Base-by-base conservation (phyloP, 2,888 invertebrate species). In the Hirtodrosophila duncani region DNA sequence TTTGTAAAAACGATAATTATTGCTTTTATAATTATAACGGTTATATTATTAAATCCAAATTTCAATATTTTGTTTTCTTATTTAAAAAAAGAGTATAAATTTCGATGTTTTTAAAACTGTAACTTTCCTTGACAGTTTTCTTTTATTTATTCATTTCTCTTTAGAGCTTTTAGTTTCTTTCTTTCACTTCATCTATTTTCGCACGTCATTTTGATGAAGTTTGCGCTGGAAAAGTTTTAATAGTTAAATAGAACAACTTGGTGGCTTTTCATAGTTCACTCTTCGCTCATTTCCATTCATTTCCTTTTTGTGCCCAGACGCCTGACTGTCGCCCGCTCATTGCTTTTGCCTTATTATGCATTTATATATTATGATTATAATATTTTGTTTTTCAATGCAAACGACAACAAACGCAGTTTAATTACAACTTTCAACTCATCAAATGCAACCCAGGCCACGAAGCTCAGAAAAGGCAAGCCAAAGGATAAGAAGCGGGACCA, bases 401-500 rank as follows among this genome's bases (percentile, higher is more conserved):
- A 71, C 63, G 74, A 74, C 77, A 80, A 81, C 78, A 78, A 77
- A 67, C 61, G 71, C 71, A 66, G 69, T 80, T 80, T 80, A 81
- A 80, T 80, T 81, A 74, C 74, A 80, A 74, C 74, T 74, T 75
- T 56, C 60, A 69, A 56, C 63, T 64, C 80, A 63, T 75, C 79
- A 77, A 78, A 78, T 77, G 69, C 75, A 66, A 65, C 66, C 8
- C 8, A n/a, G 29, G 36, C 21, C 7, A 8, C 29, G n/a, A n/a
- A 30, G 37, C 34, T 17, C n/a, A 36, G 45, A 42, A 30, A 52
- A 37, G 29, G 24, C 5, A 21, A 34, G 6, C 17, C n/a, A n/a
- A n/a, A n/a, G 30, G 9, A 13, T 10, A 26, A 6, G 18, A 20
- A 8, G 24, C 43, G 45, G 42, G 52, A 61, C 53, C 65, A 42